Conservation (phyloP, 2,797 vertebrate species). For the Erpetoichthys calabaricus region DNA sequence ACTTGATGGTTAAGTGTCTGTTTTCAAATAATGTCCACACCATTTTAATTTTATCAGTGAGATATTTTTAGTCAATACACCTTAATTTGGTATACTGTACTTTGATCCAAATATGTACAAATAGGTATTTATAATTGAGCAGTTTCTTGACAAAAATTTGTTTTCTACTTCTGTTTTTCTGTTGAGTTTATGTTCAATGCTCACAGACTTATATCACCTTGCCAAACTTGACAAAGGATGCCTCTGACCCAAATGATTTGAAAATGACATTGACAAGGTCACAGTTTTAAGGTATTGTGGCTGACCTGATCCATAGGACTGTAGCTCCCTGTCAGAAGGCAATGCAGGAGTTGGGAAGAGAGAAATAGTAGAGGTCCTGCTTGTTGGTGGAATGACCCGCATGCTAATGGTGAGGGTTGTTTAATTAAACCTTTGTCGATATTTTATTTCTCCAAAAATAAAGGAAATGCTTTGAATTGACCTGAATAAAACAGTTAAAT, state of each 20-base stretch:
- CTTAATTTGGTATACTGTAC: background rate
- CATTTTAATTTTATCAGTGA: too few species aligned
- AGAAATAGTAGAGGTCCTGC: conserved; percentile 62
- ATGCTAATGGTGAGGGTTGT: conserved; percentile 63
- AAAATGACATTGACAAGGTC: conserved; percentile 58
- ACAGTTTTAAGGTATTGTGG: conserved; percentile 59
- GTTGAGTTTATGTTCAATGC: too few species aligned
- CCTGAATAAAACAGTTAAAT: too few species aligned
- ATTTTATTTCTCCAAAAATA: too few species aligned
- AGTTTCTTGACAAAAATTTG: background rate
- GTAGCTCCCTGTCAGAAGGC: conserved; percentile 55
- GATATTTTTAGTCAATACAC: too few species aligned
- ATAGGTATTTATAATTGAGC: too few species aligned
- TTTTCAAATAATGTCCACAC: too few species aligned
- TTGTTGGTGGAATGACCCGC: conserved; percentile 60
- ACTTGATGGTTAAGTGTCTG: too few species aligned
- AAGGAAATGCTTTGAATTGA: too few species aligned
- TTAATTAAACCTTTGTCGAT: too few species aligned
- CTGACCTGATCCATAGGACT: conserved; percentile 51
- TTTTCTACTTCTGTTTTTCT: background rate
- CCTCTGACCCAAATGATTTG: conserved; percentile 61
- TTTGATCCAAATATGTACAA: background rate
- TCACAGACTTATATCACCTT: conserved; percentile 60
- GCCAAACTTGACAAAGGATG: conserved; percentile 73
- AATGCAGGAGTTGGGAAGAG: conserved; percentile 63